Base-by-base conservation (phyloP, 1,140 invertebrate species). In the Pogonomyrmex barbatus region DNA sequence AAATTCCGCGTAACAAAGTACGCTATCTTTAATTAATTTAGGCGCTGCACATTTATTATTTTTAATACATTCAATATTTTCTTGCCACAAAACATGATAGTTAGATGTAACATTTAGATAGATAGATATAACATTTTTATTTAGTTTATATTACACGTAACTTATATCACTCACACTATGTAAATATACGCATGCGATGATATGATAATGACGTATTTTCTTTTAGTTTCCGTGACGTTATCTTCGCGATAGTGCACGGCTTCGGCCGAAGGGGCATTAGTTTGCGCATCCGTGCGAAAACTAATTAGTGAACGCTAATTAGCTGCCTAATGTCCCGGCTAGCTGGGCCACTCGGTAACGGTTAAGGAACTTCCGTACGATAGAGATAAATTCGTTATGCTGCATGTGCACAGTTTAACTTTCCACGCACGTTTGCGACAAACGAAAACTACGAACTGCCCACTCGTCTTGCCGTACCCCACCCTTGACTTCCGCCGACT, bases 271-370 rank as follows among this genome's bases (percentile, higher is more conserved):
- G 47, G 60, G 58, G 63, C 82, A 78, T 83, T 83, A 83, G 14
- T 83, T 60, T 75, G 54, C 33, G 68, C 77, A 65, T 79, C 36
- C 62, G 47, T 42, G 79, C 60, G 63, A 52, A 75, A 87, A 54
- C 60, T 87, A 87, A 87, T 87, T 87, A 84, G 58, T 36, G 24
- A 71, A 54, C 65, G 47, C 79, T 87, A 87, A 87, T 87, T 87
- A 87, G 67, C 68, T 67, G 30, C 70, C 62, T 84, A 84, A 87
- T 81, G 84, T 30, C n/a, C 75, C 42, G n/a, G 39, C 58, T 65
- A 77, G 82, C n/a, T 39, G n/a, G 73, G 9, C 60, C 10, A 65
- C 71, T 76, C 75, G 36, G 82, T 81, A 86, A 86, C 42, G 52
- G 50, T 58, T 86, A 82, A 60, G 58, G 14, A 86, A 86, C 77